Percentiles rank a stretch among this genome's conserved stretches.
Conservation (phyloP, 2,888 invertebrate genomes). For the Nemoura dubitans region DNA sequence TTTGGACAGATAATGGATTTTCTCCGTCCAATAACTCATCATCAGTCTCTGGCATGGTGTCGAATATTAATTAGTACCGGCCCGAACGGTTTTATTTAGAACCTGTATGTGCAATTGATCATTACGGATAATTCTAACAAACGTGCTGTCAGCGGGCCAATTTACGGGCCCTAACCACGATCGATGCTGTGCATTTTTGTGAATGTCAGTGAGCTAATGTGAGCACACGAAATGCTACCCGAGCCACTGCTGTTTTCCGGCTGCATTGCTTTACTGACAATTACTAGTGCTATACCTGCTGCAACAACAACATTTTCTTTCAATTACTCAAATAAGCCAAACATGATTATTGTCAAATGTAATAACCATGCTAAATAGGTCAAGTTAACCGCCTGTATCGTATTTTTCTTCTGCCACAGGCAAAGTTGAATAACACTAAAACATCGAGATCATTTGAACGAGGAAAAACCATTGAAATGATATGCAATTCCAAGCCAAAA, state of each 20-base stretch:
- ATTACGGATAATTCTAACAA: slow-evolving; percentile 25
- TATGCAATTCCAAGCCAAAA: too few species aligned
- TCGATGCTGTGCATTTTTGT: slow-evolving; percentile 23
- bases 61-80: neutral
- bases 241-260: neutral
- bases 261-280: too few species aligned
- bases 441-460: too few species aligned
- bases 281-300: too few species aligned
- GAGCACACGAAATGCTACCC: neutral
- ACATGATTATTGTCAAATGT: too few species aligned
- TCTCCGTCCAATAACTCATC: slow-evolving; percentile 17
- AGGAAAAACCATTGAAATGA: too few species aligned
- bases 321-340: too few species aligned
- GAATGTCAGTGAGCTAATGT: neutral
- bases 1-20: neutral
- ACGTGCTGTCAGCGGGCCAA: neutral
- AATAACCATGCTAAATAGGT: too few species aligned
- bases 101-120: slow-evolving; percentile 21
- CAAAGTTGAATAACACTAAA: too few species aligned
- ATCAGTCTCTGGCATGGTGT: neutral
- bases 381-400: too few species aligned
- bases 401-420: too few species aligned
- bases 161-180: neutral
- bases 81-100: neutral
- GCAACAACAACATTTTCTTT: too few species aligned